Evolutionary conservation across 1,140 invertebrate species (phyloP).

Genomic region (Procambarus virginalis): DNA sequence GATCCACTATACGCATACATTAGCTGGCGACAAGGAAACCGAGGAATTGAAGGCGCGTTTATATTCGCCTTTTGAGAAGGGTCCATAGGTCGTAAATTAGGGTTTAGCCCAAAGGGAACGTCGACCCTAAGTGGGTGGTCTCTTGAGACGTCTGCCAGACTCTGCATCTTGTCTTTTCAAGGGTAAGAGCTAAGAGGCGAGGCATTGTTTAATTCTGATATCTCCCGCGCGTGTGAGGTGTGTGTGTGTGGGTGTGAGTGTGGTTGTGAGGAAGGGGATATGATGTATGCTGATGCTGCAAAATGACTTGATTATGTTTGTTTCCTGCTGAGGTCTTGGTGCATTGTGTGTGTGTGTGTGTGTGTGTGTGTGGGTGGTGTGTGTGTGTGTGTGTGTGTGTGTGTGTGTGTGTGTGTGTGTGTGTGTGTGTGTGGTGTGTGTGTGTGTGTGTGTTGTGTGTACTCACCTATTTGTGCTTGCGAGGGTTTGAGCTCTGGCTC

Average conservation of each 20-base stretch:
- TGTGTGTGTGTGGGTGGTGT: background rate
- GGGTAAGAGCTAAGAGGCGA: background rate
- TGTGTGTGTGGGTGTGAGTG: conserved; percentile 16
- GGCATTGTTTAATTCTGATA: background rate
- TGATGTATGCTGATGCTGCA: background rate
- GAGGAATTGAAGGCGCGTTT: conserved; percentile 44
- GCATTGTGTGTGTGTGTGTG: background rate
- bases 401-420: too few species aligned
- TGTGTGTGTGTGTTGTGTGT: too few species aligned
- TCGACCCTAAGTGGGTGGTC: background rate
- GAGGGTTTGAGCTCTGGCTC: too few species aligned
- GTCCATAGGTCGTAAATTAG: conserved; percentile 29
- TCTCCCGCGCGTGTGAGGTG: background rate
- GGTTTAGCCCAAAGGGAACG: background rate
- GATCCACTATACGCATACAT: conserved; percentile 5
- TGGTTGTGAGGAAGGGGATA: background rate
- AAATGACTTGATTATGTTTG: background rate
- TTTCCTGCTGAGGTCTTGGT: background rate
- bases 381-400: too few species aligned
- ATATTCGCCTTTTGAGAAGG: conserved; percentile 23
- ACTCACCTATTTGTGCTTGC: too few species aligned
- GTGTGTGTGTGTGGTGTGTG: too few species aligned
- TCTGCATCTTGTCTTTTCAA: background rate
- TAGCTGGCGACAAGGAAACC: conserved; percentile 23
- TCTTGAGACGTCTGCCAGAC: too few species aligned